phyloP scores from a whole-genome alignment of 1,140 invertebrate genomes.

The Drosophila mauritiana region DNA sequence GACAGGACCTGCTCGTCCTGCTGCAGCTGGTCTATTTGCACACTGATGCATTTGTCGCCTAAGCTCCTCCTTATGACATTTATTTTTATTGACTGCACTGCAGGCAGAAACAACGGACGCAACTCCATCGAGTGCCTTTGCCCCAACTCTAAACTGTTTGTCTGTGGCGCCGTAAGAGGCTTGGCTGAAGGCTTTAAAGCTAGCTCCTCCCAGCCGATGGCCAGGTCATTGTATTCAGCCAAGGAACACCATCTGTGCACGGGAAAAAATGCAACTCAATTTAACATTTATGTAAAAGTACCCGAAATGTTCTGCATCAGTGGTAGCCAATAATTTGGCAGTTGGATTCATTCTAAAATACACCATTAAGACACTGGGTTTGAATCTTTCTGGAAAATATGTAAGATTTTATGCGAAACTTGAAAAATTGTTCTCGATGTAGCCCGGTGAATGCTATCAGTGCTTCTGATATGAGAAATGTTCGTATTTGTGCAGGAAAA shows the following conservation, averaged over 20 bases:
- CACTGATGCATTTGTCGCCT: constrained; percentile 61
- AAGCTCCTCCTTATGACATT: constrained; percentile 80
- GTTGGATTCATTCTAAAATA: not conserved
- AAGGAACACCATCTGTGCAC: not conserved
- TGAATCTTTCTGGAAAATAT: too few relatives aligned
- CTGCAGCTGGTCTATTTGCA: constrained; percentile 56
- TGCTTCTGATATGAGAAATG: constrained; percentile 45
- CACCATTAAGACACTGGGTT: too few relatives aligned
- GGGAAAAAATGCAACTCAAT: not conserved
- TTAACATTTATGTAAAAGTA: too few relatives aligned
- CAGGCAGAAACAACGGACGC: constrained; percentile 22
- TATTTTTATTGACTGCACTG: constrained; percentile 77
- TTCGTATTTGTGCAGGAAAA: constrained; percentile 57
- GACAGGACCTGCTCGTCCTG: constrained; percentile 1
- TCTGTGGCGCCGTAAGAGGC: constrained; percentile 49
- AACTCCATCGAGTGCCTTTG: constrained; percentile 28
- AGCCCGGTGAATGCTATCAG: constrained; percentile 21
- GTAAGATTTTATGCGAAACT: too few relatives aligned
- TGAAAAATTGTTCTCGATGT: not conserved
- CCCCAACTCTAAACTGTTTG: constrained; percentile 52
- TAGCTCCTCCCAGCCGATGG: constrained; percentile 19
- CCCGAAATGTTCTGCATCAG: too few relatives aligned
- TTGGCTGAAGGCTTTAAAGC: constrained; percentile 61
- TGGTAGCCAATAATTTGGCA: too few relatives aligned
- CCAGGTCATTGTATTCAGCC: constrained; percentile 26